These are phyloP conservation scores for Anthoscopus minutus DNA, from an alignment of 2,113 vertebrate species.

Conservation along the genomic window DNA sequence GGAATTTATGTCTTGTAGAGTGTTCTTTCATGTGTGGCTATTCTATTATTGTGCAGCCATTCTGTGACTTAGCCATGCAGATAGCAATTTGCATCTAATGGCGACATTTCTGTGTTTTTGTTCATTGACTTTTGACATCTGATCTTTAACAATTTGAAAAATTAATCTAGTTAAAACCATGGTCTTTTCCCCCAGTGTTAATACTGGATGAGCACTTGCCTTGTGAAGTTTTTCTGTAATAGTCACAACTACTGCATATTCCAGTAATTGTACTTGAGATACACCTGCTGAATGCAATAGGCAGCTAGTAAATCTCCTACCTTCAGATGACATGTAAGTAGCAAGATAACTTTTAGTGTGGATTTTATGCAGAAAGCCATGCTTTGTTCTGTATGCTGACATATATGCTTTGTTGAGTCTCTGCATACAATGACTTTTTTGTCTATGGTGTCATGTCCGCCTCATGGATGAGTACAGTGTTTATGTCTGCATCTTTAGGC, in stretches of 20 bases:
- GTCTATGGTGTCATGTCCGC: not conserved
- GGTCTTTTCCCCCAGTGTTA: fast-evolving
- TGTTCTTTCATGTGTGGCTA: not conserved
- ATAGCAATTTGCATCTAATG: not conserved
- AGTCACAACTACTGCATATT: not conserved
- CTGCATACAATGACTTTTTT: conserved; percentile 17
- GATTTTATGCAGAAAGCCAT: conserved; percentile 4
- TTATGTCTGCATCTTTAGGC: not conserved
- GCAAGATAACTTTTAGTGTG: not conserved
- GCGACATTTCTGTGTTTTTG: not conserved
- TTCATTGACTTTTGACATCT: not conserved
- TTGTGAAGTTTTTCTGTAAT: not conserved
- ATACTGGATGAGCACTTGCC: not conserved
- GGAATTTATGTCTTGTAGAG: not conserved
- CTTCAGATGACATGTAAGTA: not conserved
- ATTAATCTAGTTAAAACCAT: not conserved
- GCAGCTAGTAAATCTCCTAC: not conserved
- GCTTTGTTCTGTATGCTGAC: conserved; percentile 34
- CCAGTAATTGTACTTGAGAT: not conserved
- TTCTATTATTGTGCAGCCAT: not conserved
- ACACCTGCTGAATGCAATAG: not conserved
- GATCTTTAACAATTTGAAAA: not conserved
- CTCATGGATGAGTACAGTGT: not conserved
- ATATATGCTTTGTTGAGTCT: not conserved
- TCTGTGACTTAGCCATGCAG: not conserved